phyloP scores from a whole-genome alignment of 2,797 vertebrate genomes.

The Clarias fuscus region DNA sequence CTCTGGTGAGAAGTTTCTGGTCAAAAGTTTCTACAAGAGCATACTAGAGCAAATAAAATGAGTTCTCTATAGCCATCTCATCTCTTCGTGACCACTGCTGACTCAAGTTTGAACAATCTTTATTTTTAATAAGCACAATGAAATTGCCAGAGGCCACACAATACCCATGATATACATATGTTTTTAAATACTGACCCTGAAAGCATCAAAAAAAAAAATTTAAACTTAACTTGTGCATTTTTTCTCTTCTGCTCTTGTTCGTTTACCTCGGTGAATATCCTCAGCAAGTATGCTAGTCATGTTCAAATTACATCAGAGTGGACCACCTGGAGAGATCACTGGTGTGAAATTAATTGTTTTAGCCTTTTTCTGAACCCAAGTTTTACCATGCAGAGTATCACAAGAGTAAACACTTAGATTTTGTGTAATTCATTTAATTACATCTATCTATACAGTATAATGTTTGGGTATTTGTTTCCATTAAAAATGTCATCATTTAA shows the following conservation, averaged over 20 bases:
- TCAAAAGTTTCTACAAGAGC: slow-evolving; percentile 1
- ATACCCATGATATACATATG: not conserved
- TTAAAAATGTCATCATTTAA: not conserved
- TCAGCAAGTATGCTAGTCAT: slow-evolving; percentile 2
- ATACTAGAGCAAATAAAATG: not conserved
- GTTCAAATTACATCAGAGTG: not conserved
- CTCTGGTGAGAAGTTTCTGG: not conserved
- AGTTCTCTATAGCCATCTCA: not conserved
- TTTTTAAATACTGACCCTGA: not conserved
- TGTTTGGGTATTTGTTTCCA: not conserved
- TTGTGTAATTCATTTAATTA: not conserved
- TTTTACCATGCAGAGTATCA: not conserved
- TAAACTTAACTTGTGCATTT: not conserved
- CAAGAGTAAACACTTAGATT: not conserved
- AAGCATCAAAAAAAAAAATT: not conserved
- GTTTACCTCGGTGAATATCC: slow-evolving; percentile 6
- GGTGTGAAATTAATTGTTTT: slow-evolving; percentile 7
- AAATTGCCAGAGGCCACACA: not conserved
- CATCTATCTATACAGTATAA: not conserved
- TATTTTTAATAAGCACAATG: not conserved
- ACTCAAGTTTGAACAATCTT: not conserved
- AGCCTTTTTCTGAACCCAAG: slow-evolving; percentile 14
- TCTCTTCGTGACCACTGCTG: not conserved
- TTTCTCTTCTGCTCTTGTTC: not conserved
- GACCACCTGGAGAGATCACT: not conserved